Evolutionary conservation across 2,888 invertebrate genomes (phyloP).

Genomic region (Meiosimyza platycephala): DNA sequence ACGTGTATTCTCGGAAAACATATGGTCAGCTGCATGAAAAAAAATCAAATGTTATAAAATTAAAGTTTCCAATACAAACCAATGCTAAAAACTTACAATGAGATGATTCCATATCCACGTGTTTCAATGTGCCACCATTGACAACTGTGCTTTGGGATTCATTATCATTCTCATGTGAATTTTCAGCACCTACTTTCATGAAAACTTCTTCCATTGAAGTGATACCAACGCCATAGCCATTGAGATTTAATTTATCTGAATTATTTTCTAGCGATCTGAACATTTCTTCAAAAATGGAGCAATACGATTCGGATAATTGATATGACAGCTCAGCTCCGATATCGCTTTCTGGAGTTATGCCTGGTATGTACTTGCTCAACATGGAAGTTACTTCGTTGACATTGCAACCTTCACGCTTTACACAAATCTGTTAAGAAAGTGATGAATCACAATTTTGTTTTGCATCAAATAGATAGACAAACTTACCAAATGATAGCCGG

Average conservation of each 20-base stretch:
- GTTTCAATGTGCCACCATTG: not conserved
- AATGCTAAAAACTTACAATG: slow-evolving; percentile 34
- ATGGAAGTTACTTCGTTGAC: slow-evolving; percentile 69
- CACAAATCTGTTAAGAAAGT: slow-evolving; percentile 46
- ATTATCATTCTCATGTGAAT: not conserved
- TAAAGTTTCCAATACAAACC: not conserved
- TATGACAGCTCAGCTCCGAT: slow-evolving; percentile 80
- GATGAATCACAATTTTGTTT: not conserved
- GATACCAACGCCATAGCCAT: slow-evolving; percentile 83
- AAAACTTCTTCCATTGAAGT: slow-evolving; percentile 90
- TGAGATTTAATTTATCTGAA: slow-evolving; percentile 71
- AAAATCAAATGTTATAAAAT: too few species aligned
- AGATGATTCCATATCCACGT: slow-evolving; percentile 34
- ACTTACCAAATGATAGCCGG: slow-evolving; percentile 79
- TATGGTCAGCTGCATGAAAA: slow-evolving; percentile 30
- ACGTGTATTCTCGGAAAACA: slow-evolving; percentile 41
- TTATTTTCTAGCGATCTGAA: slow-evolving; percentile 74
- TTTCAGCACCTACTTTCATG: slow-evolving; percentile 72
- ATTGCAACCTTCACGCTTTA: slow-evolving; percentile 69
- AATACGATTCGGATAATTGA: slow-evolving; percentile 72
- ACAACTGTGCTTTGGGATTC: not conserved
- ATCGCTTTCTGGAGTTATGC: slow-evolving; percentile 73
- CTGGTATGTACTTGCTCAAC: slow-evolving; percentile 73
- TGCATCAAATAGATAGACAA: not conserved
- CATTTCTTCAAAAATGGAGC: slow-evolving; percentile 73